Percentiles rank a stretch among this genome's conserved stretches.
Conservation (phyloP, 37 sponge, comb jelly and placozoan species). For the Ephydatia muelleri region DNA sequence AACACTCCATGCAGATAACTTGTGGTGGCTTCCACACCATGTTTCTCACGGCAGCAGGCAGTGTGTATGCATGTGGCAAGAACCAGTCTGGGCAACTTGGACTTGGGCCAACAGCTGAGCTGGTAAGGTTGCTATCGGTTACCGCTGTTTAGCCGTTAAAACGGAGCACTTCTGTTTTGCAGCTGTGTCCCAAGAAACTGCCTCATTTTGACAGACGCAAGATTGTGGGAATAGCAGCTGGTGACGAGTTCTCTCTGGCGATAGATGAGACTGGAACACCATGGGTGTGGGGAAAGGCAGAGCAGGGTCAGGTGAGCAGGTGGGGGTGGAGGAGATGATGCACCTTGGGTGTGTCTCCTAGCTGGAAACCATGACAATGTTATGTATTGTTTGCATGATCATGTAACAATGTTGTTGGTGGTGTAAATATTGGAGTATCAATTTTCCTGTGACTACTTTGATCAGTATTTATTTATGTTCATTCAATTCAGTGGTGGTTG, state of each 20-base stretch:
- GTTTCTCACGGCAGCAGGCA: conserved; percentile 62
- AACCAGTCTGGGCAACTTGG: conserved; percentile 73
- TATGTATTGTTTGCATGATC: no score
- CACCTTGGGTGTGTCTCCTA: not conserved
- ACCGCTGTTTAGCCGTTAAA: not conserved
- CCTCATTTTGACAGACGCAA: conserved; percentile 20
- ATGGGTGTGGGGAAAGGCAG: conserved; percentile 81
- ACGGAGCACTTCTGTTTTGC: not conserved
- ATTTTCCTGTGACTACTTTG: no score
- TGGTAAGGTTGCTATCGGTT: conserved; percentile 34
- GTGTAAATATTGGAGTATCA: no score
- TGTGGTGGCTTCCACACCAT: conserved; percentile 81
- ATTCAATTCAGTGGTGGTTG: no score
- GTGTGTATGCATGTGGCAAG: conserved; percentile 76
- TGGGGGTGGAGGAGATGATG: not conserved
- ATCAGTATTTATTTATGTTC: no score
- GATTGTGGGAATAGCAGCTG: conserved; percentile 51
- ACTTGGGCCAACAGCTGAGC: conserved; percentile 25
- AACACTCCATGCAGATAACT: conserved; percentile 25
- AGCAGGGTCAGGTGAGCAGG: conserved; percentile 63
- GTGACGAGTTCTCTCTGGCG: conserved; percentile 79
- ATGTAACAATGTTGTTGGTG: no score
- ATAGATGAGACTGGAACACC: conserved; percentile 58
- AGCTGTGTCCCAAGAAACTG: conserved; percentile 47
- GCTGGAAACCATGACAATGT: not conserved